Evolutionary conservation across 2,888 invertebrate genomes (phyloP), one percentile per base, ranked within the genome.

Genomic region (Thymelicus sylvestris): DNA sequence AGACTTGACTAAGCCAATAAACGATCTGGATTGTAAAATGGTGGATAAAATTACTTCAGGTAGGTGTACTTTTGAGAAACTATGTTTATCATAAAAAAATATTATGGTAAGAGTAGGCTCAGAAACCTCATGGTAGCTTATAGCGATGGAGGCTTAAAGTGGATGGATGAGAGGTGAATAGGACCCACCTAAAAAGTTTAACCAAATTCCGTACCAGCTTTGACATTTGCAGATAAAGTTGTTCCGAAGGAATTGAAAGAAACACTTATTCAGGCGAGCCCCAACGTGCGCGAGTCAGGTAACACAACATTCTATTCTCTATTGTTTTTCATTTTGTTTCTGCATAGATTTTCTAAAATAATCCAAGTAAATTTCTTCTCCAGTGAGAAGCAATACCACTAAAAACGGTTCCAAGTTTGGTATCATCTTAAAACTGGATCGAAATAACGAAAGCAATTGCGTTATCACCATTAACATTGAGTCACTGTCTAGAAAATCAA

Each of bases 381-480:
- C 86, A 88, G 87, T 76, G 76, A 77, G 74, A 74, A 73, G 75
- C 72, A 76, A 74, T 65, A 72, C 76, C 71, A 77, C 78, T 78
- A 83, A 79, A 75, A 77, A 76, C 64, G 79, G 78, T 73, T 86
- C 88, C 73, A 88, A 86, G 83, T 83, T 86, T 79, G 83, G 82
- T 82, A 81, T 89, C 55, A 79, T 85, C 74, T 77, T 90, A 79
- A 88, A 86, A 77, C 77, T 89, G 86, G 85, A 86, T 74, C 82
- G 78, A 77, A 79, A 76, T 74, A 74, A 74, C 77, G 83, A 82
- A 79, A 83, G 79, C 78, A 85, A 84, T 79, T 87, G 82, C 77
- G 78, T 83, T 71, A 81, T 89, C 75, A 83, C 83, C 39, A 86
- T 89, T 75, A 84, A 84, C 74, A 80, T 87, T 79, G 81, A 80